These are phyloP conservation scores for Meles meles DNA, from an alignment of 2,113 vertebrate genomes.

Conservation along the genomic window DNA sequence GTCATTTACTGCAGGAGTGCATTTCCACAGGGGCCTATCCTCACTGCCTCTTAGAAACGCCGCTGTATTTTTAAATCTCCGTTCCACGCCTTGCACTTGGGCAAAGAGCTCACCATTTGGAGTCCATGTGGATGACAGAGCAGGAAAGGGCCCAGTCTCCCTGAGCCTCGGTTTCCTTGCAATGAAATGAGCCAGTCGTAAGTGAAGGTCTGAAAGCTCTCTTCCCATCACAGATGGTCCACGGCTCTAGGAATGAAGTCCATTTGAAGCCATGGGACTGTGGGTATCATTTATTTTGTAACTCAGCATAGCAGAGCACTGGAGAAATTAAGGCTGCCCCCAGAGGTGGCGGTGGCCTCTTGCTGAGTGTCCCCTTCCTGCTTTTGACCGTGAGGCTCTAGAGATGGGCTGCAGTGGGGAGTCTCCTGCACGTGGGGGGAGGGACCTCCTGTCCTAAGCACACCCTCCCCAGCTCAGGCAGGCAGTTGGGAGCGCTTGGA, in stretches of 20 bases:
- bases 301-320: neutral
- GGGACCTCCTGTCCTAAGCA: neutral
- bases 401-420: neutral
- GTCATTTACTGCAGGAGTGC: neutral
- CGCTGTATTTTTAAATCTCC: neutral
- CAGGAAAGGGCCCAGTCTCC: neutral
- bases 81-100: neutral
- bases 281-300: neutral
- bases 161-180: neutral
- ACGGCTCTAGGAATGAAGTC: neutral
- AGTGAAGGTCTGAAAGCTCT: neutral
- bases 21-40: neutral
- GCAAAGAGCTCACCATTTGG: neutral
- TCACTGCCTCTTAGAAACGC: neutral
- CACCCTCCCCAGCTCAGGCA: neutral
- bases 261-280: neutral
- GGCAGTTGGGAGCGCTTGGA: rapidly evolving
- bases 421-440: neutral
- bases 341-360: neutral
- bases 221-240: neutral
- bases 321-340: neutral
- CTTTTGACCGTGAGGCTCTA: neutral
- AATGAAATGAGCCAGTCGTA: neutral
- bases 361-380: neutral
- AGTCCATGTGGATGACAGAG: neutral